Percentiles rank a stretch among this genome's conserved stretches.
Conservation (phyloP, 2,113 vertebrate species). For the Struthio camelus region DNA sequence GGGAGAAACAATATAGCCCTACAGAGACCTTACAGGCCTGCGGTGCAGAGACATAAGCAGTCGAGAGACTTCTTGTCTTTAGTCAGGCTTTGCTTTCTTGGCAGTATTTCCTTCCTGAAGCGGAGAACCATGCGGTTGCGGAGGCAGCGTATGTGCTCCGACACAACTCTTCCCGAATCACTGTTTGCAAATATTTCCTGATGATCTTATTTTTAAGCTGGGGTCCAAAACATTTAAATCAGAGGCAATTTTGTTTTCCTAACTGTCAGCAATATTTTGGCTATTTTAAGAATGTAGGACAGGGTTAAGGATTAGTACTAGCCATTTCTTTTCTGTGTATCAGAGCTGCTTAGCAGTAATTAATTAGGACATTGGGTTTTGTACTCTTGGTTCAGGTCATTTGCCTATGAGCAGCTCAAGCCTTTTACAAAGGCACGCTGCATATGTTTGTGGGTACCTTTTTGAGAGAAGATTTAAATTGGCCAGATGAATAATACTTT, state of each 20-base stretch:
- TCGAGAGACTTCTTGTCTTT: not conserved
- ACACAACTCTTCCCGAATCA: not conserved
- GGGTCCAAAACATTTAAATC: constrained; percentile 51
- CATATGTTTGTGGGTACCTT: constrained; percentile 85
- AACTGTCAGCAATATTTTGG: constrained; percentile 81
- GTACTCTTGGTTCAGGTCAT: constrained; percentile 84
- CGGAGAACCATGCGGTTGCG: fast-evolving
- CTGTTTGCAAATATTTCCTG: constrained; percentile 11
- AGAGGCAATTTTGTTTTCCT: constrained; percentile 76
- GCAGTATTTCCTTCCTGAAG: not conserved
- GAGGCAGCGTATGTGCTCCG: not conserved
- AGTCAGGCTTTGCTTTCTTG: not conserved
- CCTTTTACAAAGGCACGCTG: constrained; percentile 80
- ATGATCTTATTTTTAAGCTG: not conserved
- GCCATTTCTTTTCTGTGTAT: constrained; percentile 82
- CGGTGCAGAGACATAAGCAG: not conserved
- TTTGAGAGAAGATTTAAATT: constrained; percentile 84
- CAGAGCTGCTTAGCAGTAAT: constrained; percentile 87
- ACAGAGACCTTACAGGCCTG: not conserved
- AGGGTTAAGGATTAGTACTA: constrained; percentile 83
- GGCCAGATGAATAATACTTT: constrained; percentile 84
- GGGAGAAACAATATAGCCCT: not conserved
- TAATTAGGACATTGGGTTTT: constrained; percentile 87
- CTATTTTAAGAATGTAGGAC: constrained; percentile 87
- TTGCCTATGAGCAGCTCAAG: constrained; percentile 81